Percentiles rank a stretch among this genome's conserved stretches.
Conservation (phyloP, 2,113 vertebrate genomes). For the Perca fluviatilis region DNA sequence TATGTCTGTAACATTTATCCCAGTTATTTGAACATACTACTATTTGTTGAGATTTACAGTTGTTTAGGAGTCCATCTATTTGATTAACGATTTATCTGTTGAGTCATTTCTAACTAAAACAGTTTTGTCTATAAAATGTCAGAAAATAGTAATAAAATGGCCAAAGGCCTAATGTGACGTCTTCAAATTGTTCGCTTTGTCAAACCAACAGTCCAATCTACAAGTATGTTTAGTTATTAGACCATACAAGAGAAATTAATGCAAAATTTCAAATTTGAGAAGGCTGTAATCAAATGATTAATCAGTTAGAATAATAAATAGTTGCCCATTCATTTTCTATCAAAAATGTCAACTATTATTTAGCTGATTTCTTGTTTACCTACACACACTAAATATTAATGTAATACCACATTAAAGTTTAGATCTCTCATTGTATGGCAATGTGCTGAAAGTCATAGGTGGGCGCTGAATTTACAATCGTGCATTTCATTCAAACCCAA, state of each 20-base stretch:
- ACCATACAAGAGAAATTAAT: background rate
- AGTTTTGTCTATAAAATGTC: background rate
- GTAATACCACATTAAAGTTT: background rate
- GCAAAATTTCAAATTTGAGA: background rate
- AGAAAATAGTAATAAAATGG: background rate
- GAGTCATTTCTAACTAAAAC: background rate
- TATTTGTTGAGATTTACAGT: background rate
- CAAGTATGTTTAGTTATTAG: background rate
- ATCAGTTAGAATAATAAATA: background rate
- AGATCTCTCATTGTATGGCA: background rate
- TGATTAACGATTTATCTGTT: background rate
- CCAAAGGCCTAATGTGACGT: background rate
- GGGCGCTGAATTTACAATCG: background rate
- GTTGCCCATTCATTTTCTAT: background rate
- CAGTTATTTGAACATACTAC: background rate
- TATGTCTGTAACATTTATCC: background rate
- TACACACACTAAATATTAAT: background rate
- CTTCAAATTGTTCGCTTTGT: background rate
- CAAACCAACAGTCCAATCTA: background rate
- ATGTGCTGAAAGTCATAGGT: background rate
- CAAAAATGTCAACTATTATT: background rate
- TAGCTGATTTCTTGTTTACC: background rate
- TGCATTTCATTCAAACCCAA: background rate
- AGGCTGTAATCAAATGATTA: background rate
- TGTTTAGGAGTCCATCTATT: background rate